phyloP scores from a whole-genome alignment of 2,888 invertebrate genomes.

The Pegoplata infirma region DNA sequence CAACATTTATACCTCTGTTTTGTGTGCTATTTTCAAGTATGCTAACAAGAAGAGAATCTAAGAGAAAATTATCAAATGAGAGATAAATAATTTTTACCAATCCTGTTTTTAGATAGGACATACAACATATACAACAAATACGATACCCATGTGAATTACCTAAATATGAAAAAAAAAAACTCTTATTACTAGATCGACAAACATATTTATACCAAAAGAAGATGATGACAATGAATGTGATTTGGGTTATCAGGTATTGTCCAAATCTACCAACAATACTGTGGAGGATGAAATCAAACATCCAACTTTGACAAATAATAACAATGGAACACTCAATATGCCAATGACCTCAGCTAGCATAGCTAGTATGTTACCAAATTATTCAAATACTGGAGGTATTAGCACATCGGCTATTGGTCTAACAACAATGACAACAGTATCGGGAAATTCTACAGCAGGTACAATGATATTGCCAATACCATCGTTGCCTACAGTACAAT shows the following conservation, averaged over 20 bases:
- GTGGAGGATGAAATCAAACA: slow-evolving; percentile 65
- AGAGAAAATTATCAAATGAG: too few relatives aligned
- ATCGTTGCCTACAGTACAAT: slow-evolving; percentile 65
- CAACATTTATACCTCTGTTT: too few relatives aligned
- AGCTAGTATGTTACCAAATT: slow-evolving; percentile 47
- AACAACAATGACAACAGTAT: slow-evolving; percentile 63
- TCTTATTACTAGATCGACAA: slow-evolving; percentile 64
- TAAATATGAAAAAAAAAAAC: too few relatives aligned
- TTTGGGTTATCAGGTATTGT: slow-evolving; percentile 74
- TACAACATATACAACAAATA: too few relatives aligned
- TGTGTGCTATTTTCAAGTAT: too few relatives aligned
- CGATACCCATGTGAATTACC: too few relatives aligned
- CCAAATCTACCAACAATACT: slow-evolving; percentile 68
- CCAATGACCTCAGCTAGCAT: slow-evolving; percentile 37
- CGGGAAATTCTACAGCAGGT: slow-evolving; percentile 32
- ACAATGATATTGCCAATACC: slow-evolving; percentile 69
- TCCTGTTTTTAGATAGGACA: too few relatives aligned
- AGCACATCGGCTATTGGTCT: slow-evolving; percentile 66
- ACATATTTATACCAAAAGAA: slow-evolving; percentile 71
- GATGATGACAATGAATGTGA: slow-evolving; percentile 76
- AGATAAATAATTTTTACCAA: too few relatives aligned
- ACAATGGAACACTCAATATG: slow-evolving; percentile 20
- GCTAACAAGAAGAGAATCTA: too few relatives aligned
- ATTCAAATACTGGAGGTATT: slow-evolving; percentile 26
- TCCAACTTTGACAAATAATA: slow-evolving; percentile 49